Conservation (phyloP, 2,888 invertebrate species). For the Agrilus cyanescens region DNA sequence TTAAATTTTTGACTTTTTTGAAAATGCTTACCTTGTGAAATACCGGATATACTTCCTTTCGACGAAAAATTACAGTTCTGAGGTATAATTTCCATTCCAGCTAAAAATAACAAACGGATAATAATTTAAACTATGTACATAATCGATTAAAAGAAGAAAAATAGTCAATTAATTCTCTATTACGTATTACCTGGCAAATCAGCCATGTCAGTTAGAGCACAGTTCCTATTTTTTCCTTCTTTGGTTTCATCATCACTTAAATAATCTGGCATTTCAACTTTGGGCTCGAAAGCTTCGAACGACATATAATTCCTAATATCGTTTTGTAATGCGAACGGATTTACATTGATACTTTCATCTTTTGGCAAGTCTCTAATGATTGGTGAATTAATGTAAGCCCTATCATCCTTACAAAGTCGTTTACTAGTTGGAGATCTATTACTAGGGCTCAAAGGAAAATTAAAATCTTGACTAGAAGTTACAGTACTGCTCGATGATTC, state of each 20-base stretch:
- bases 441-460: slow-evolving; percentile 17
- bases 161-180: not conserved
- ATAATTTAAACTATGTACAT: not conserved
- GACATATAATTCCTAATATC: slow-evolving; percentile 13
- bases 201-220: too few species aligned
- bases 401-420: slow-evolving; percentile 25
- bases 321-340: slow-evolving; percentile 27
- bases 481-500: slow-evolving; percentile 29
- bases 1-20: too few species aligned
- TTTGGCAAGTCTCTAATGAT: slow-evolving; percentile 17
- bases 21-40: slow-evolving; percentile 24
- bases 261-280: slow-evolving; percentile 46
- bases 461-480: slow-evolving; percentile 33
- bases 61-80: slow-evolving; percentile 25
- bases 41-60: slow-evolving; percentile 26
- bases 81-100: slow-evolving; percentile 35
- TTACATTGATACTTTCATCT: slow-evolving; percentile 24
- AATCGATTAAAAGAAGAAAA: not conserved
- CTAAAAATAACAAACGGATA: slow-evolving; percentile 18
- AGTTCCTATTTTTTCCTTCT: too few species aligned
- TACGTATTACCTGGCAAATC: not conserved
- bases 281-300: slow-evolving; percentile 5
- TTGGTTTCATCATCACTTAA: slow-evolving; percentile 53
- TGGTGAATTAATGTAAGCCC: slow-evolving; percentile 22
- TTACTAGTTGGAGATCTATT: slow-evolving; percentile 26